Evolutionary conservation across 2,888 invertebrate species (phyloP), one percentile per base, ranked within the genome.

Genomic region (Cartodere bifasciata): DNA sequence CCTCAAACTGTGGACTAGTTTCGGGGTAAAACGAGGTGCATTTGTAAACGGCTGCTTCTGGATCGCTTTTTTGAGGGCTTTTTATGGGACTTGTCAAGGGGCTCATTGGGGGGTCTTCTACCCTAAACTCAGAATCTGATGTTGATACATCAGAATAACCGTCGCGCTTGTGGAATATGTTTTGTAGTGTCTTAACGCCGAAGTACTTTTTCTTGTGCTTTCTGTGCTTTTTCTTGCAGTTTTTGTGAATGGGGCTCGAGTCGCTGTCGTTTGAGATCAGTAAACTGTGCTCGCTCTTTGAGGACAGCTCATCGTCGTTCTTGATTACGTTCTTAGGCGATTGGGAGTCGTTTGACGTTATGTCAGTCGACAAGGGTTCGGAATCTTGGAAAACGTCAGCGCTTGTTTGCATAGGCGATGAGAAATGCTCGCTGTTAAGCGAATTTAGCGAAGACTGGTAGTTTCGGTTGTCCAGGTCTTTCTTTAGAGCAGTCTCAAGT

Each of bases 231-330:
- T 67, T 66, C 34, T 59, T 59, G 35, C 56, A 56, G 30, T 55
- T 58, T 44, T 64, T 59, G 53, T 69, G 70, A 30, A 70, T 61
- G 6, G 72, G 71, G 39, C 70, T 70, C 43, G 69, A 68, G 36
- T 56, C 65, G 38, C 57, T n/a, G 10, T 55, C 55, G 2, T 47
- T 53, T 0, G 61, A 60, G 35, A 59, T 57, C 23, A 61, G 37
- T 16, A 60, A 42, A 34, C 62, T 62, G 35, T 60, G 58, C 35
- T 59, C 60, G 37, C 61, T 61, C 43, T 56, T 52, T 7, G 57
- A 56, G 31, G 58, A 47, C 2, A 57, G 57, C 34, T 60, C 60
- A 25, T 36, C 36, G 17, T 32, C 38, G 22, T 25, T 35, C 12
- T 42, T 40, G 4, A 37, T 50, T 5, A 54, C 32, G 32, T 51